phyloP scores from a whole-genome alignment of 2,113 vertebrate genomes.

The Cariama cristata region DNA sequence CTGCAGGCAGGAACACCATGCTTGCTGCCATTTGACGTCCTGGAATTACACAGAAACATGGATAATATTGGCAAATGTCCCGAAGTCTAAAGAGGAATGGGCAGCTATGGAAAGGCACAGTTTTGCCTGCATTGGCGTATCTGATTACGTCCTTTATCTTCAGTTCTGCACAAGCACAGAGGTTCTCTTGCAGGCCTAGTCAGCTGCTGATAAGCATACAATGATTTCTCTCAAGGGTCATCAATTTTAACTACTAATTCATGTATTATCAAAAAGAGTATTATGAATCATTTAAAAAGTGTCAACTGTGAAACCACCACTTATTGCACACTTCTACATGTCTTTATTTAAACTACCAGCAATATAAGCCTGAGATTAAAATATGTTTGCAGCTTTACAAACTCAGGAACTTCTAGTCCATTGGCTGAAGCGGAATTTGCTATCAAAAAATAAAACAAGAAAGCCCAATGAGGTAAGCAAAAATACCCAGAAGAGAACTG shows the following conservation, averaged over 20 bases:
- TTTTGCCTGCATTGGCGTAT: neutral
- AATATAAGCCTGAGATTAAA: neutral
- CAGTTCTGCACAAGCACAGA: neutral
- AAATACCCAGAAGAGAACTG: neutral
- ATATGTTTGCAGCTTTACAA: neutral
- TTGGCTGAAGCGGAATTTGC: neutral
- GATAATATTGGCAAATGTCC: neutral
- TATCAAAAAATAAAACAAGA: neutral
- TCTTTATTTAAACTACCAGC: neutral
- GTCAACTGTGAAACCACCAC: neutral
- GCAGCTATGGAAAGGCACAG: neutral
- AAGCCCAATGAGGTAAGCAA: neutral
- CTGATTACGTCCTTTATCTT: neutral
- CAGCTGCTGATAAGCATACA: neutral
- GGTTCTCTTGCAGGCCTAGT: neutral
- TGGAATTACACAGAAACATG: constrained; percentile 32
- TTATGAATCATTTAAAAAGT: neutral
- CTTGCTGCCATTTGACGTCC: constrained; percentile 35
- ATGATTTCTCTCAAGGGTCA: neutral
- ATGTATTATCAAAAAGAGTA: neutral
- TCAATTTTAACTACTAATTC: neutral
- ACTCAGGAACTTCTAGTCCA: neutral
- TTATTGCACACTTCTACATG: neutral
- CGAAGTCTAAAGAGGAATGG: neutral
- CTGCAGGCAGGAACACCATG: constrained; percentile 30